A percentile compares a stretch with the other conserved stretches of the same genome.
These are phyloP conservation scores for Montipora sp. DNA, from an alignment of 64 coral and sea anemone species.

Conservation along the genomic window DNA sequence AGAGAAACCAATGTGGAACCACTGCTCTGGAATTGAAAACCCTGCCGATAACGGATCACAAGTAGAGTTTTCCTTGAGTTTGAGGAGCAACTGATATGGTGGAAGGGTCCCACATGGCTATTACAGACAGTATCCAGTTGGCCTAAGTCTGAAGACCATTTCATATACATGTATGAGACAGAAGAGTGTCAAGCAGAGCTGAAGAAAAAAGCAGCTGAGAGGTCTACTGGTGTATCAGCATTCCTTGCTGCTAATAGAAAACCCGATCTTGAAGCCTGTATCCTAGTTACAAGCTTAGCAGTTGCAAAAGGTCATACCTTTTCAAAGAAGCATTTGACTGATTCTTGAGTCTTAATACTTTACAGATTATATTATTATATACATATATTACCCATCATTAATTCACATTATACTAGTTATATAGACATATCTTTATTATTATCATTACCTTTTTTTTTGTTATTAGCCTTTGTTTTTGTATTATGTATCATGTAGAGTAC, in stretches of 20 bases:
- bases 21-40: constrained; percentile 35
- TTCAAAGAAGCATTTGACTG: no score
- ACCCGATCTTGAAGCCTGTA: neutral
- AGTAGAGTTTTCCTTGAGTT: neutral
- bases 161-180: neutral
- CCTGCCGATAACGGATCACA: constrained; percentile 29
- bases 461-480: no score
- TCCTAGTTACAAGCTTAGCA: constrained; percentile 31
- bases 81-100: neutral
- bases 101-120: constrained; percentile 14
- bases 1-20: constrained; percentile 6
- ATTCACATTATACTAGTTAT: no score
- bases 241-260: neutral
- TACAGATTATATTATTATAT: no score
- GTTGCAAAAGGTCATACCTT: constrained; percentile 2
- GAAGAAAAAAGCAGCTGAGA: neutral
- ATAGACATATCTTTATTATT: no score
- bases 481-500: no score
- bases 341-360: no score
- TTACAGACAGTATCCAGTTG: neutral
- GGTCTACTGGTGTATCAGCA: neutral
- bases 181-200: neutral
- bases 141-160: constrained; percentile 20
- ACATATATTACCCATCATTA: no score
- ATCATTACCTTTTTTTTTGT: no score